phyloP scores from a whole-genome alignment of 2,113 vertebrate genomes.

The Scytalopus superciliaris region DNA sequence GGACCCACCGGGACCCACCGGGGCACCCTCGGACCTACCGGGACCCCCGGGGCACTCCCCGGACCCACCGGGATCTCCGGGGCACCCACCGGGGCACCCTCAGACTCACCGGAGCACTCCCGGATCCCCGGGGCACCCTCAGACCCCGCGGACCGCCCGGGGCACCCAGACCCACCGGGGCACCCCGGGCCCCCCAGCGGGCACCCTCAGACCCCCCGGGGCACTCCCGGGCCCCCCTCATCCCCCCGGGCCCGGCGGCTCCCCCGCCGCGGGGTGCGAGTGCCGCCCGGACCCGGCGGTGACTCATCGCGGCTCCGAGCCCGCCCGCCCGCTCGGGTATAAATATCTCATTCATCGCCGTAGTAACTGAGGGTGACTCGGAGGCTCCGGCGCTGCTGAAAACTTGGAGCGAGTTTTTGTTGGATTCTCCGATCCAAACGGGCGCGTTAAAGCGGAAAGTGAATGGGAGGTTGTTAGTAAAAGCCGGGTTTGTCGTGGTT shows the following conservation, averaged over 20 bases:
- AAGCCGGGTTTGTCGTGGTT: background rate
- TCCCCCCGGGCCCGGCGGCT: too few species aligned
- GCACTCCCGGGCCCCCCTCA: background rate
- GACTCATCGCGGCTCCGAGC: background rate
- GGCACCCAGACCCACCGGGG: too few species aligned
- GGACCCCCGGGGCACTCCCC: too few species aligned
- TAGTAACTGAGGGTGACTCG: background rate
- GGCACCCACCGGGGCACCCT: too few species aligned
- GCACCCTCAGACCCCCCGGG: too few species aligned
- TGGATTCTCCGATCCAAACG: rapidly evolving
- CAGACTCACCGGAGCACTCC: too few species aligned
- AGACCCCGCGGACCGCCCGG: too few species aligned
- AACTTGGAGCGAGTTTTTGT: background rate
- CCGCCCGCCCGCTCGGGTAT: background rate
- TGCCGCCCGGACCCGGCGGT: background rate
- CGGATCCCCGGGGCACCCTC: too few species aligned
- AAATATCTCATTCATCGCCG: constrained; percentile 36
- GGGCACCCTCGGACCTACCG: too few species aligned
- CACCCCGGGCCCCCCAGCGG: too few species aligned
- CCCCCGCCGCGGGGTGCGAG: background rate
- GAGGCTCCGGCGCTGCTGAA: background rate
- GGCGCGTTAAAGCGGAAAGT: background rate
- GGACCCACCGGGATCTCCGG: too few species aligned
- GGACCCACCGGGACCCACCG: too few species aligned
- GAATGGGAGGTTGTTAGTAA: background rate